Evolutionary conservation across 1,140 invertebrate species (phyloP).

Genomic region (Schlechtendalia chinensis): DNA sequence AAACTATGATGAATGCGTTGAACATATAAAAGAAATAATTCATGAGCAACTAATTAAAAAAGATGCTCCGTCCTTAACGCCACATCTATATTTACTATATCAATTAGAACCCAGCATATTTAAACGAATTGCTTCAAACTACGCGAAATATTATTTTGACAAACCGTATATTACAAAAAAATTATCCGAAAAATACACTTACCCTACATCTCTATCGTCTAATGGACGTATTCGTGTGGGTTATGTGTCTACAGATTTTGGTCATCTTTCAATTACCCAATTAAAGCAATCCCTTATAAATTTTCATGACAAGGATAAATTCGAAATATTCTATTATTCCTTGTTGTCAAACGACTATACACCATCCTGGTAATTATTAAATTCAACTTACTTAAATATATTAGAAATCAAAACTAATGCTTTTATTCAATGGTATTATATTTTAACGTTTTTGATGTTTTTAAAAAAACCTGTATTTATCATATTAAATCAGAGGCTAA

Average conservation of each 20-base stretch:
- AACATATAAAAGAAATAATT: constrained; percentile 90
- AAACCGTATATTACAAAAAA: constrained; percentile 90
- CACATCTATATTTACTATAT: constrained; percentile 99
- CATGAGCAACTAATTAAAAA: constrained; percentile 94
- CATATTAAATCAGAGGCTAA: too few relatives aligned
- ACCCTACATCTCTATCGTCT: constrained; percentile 63
- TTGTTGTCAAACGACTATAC: constrained; percentile 95
- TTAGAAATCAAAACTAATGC: background rate
- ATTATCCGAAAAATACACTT: constrained; percentile 70
- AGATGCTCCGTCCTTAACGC: constrained; percentile 95
- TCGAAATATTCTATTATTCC: constrained; percentile 98
- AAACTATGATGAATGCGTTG: constrained; percentile 93
- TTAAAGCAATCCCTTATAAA: constrained; percentile 99
- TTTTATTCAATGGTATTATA: too few relatives aligned
- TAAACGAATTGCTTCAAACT: constrained; percentile 90
- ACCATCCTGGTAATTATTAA: constrained; percentile 57
- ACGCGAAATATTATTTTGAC: constrained; percentile 94
- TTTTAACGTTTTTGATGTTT: too few relatives aligned
- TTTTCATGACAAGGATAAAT: constrained; percentile 77
- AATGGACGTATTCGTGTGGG: constrained; percentile 81
- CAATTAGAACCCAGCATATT: constrained; percentile 90
- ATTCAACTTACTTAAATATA: constrained; percentile 3
- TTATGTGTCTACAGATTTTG: constrained; percentile 98
- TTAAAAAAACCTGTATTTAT: too few relatives aligned
- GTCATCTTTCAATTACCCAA: constrained; percentile 98